Base-by-base conservation (phyloP, 2,888 invertebrate species). In the Lasioglossum villosulum region DNA sequence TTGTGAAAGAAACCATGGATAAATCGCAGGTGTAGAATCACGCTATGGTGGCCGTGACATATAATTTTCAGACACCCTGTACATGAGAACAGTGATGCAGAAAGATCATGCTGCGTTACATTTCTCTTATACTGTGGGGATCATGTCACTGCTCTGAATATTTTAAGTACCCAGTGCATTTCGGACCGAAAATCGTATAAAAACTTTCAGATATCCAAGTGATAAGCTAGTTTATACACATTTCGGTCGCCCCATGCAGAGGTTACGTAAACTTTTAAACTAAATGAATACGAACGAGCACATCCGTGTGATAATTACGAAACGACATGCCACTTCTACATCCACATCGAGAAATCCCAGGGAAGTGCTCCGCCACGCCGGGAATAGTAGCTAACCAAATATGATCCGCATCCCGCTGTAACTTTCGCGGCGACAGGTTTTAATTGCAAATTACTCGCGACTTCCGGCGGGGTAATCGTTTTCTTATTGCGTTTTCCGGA, bases 401-500 rank as follows among this genome's bases (percentile, higher is more conserved):
- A 66, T 34, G 70, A 70, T 70, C 34, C 37, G 23, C 37, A 14
- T 16, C n/a, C 39, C 45, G 71, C 42, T 45, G 27, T 27, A 34
- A 66, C 30, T 66, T 66, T 66, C 66, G 45, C 16, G 39, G 12
- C 45, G 42, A 19, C 27, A 27, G 42, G 16, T 45, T 45, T 72
- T 72, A 72, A 72, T 72, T 45, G 71, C 27, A 45, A 72, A 72
- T 72, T 72, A 72, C 71, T 42, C 70, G 68, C 4, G 42, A 42
- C 23, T 39, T 37, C 70, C 70, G 39, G 10, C 77, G 59, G 42
- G 39, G 78, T 74, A 83, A 80, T 84, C 75, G 66, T 84, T 86
- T 86, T 86, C 84, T 84, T 52, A 27, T 63, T 70, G 30, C 77
- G 75, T 80, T 82, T 75, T 79, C 78, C 34, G 42, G 42, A 39